Percentiles rank a stretch among this genome's conserved stretches.
These are phyloP conservation scores for Melinaea menophilus DNA, from an alignment of 2,888 invertebrate genomes.

Conservation along the genomic window DNA sequence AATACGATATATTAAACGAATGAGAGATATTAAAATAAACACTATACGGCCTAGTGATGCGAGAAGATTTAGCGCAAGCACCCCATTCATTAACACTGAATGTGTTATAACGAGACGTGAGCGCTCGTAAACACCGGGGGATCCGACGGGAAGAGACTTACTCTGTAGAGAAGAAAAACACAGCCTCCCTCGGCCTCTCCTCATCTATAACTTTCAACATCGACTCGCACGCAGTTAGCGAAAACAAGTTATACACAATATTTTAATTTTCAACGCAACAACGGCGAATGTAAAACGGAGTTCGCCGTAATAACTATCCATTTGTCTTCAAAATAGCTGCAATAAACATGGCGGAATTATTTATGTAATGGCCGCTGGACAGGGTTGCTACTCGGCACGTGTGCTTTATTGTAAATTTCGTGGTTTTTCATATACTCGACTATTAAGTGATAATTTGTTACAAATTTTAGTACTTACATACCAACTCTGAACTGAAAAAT, in stretches of 20 bases:
- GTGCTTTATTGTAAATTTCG: constrained; percentile 69
- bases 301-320: constrained; percentile 76
- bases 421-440: constrained; percentile 69
- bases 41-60: constrained; percentile 44
- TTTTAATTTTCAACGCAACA: constrained; percentile 71
- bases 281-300: constrained; percentile 74
- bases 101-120: constrained; percentile 43
- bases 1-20: constrained; percentile 13
- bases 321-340: constrained; percentile 78
- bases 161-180: constrained; percentile 41
- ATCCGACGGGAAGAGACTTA: constrained; percentile 29
- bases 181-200: constrained; percentile 38
- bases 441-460: constrained; percentile 47
- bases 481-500: constrained; percentile 16
- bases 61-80: constrained; percentile 50
- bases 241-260: constrained; percentile 75
- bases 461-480: too few relatives aligned
- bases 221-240: constrained; percentile 67
- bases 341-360: constrained; percentile 77
- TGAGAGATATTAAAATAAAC: constrained; percentile 29
- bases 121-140: constrained; percentile 39
- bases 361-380: constrained; percentile 73
- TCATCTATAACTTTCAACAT: constrained; percentile 52
- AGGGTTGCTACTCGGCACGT: constrained; percentile 72
- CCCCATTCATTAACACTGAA: constrained; percentile 45